Evolutionary conservation across 2,888 invertebrate genomes (phyloP), one percentile per base, ranked within the genome.

Genomic region (Nephrotoma flavescens): DNA sequence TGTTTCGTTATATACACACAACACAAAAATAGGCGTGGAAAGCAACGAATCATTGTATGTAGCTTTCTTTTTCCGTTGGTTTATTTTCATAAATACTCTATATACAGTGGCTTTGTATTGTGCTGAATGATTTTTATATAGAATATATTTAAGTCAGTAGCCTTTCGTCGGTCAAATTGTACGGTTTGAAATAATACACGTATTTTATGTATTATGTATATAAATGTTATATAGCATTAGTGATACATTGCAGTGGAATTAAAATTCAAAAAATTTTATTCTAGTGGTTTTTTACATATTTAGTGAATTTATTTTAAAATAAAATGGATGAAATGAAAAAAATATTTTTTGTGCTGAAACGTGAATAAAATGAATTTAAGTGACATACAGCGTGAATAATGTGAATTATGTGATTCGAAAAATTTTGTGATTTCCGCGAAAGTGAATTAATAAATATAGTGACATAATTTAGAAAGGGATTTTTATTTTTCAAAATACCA

Each of bases 141-240:
- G 41, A 15, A 42, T 84, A 15, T 84, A 42, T 84, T 83, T 84
- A 85, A 85, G 85, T 85, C 85, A 85, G 85, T 85, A 85, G 85
- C 85, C 85, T 85, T 85, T 85, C 85, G 85, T 44, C 85, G 85
- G 85, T 85, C 85, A 85, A 85, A 44, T 44, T 44, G 85, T 44
- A 31, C 44, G 85, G 85, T 19, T 45, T 85, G 19, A 85, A 44
- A 85, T 19, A 44, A 85, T 44, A 85, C n/a, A 42, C 84, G 42
- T 42, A 15, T 84, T 4, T 41, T 84, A 84, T 84, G 84, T 84
- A n/a, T 15, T 84, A 42, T 42, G 84, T 84, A 15, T 84, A 42
- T 31, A 42, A 42, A 42, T 15, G 12, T 84, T 31, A 52, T 15
- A 52, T 52, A 52, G 4, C 31, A 71, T 71, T 71, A 71, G 71